A percentile compares a stretch with the other conserved stretches of the same genome.
Conservation (phyloP, 1,140 invertebrate genomes). For the Atopsyche davidsoni region DNA sequence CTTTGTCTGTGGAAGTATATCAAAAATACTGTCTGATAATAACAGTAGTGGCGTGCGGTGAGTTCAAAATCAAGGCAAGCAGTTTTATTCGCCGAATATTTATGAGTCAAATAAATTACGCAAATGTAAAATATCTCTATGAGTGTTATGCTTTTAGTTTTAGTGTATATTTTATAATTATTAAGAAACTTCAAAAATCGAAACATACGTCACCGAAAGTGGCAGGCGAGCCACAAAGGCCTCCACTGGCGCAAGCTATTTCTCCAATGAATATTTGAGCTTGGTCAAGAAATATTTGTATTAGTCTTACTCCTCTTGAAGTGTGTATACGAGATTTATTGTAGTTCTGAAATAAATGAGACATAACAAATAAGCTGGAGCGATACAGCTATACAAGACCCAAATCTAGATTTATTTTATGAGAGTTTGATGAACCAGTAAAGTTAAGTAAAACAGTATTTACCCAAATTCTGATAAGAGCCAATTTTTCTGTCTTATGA, state of each 20-base stretch:
- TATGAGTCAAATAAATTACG: no score
- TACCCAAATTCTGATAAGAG: slow-evolving; percentile 75
- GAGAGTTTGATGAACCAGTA: slow-evolving; percentile 8
- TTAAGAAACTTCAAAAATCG: no score
- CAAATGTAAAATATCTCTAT: no score
- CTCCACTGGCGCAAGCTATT: slow-evolving; percentile 69
- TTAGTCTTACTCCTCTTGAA: slow-evolving; percentile 63
- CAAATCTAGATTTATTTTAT: no score
- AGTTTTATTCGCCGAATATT: no score
- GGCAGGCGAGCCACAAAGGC: slow-evolving; percentile 60
- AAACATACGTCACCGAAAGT: slow-evolving; percentile 73
- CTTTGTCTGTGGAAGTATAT: no score
- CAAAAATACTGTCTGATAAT: no score
- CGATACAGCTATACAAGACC: no score
- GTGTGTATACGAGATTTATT: slow-evolving; percentile 82
- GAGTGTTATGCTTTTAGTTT: no score
- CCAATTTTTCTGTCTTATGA: slow-evolving; percentile 51
- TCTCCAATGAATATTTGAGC: slow-evolving; percentile 70
- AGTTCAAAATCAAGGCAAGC: no score
- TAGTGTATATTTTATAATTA: no score
- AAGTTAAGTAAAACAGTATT: slow-evolving; percentile 30
- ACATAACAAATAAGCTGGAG: slow-evolving; percentile 9
- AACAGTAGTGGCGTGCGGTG: no score
- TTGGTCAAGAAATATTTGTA: slow-evolving; percentile 65
- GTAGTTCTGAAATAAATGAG: slow-evolving; percentile 62